Conservation (phyloP, 2,113 vertebrate species). For the Capra hircus region DNA sequence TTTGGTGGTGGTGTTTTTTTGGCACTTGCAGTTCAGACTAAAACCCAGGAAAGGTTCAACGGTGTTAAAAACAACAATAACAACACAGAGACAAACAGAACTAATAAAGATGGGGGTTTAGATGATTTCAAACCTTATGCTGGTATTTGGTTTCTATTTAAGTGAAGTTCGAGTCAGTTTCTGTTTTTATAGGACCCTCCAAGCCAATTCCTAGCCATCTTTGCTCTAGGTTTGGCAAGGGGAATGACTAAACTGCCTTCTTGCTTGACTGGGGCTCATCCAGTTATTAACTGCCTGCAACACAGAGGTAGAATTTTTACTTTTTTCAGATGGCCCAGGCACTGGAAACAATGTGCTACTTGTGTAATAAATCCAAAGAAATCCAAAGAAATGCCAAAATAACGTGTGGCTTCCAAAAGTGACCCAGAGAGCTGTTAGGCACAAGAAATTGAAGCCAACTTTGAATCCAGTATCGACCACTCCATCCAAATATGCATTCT, state of each 20-base stretch:
- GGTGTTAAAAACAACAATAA: background rate
- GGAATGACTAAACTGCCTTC: background rate
- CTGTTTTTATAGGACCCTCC: constrained; percentile 12
- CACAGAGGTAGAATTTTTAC: background rate
- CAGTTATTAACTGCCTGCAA: background rate
- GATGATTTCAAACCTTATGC: background rate
- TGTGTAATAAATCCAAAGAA: constrained; percentile 46
- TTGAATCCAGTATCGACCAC: background rate
- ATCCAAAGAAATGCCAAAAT: constrained; percentile 45
- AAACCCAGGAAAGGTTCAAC: background rate
- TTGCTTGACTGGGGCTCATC: background rate
- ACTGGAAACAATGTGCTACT: constrained; percentile 56
- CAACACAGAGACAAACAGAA: background rate
- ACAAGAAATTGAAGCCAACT: constrained; percentile 23
- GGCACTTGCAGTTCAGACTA: background rate
- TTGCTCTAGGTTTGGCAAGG: constrained; percentile 30
- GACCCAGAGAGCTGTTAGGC: background rate
- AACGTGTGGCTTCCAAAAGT: constrained; percentile 25
- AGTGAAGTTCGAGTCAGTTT: constrained; percentile 17
- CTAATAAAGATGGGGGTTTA: constrained; percentile 2
- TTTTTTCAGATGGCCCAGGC: constrained; percentile 44
- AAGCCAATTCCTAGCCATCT: constrained; percentile 1
- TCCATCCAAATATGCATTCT: constrained; percentile 6
- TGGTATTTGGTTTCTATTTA: constrained; percentile 16
- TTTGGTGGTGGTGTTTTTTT: constrained; percentile 37